Evolutionary conservation across 2,113 vertebrate species (phyloP), one percentile per base, ranked within the genome.

Genomic region (Triplophysa siluroides): DNA sequence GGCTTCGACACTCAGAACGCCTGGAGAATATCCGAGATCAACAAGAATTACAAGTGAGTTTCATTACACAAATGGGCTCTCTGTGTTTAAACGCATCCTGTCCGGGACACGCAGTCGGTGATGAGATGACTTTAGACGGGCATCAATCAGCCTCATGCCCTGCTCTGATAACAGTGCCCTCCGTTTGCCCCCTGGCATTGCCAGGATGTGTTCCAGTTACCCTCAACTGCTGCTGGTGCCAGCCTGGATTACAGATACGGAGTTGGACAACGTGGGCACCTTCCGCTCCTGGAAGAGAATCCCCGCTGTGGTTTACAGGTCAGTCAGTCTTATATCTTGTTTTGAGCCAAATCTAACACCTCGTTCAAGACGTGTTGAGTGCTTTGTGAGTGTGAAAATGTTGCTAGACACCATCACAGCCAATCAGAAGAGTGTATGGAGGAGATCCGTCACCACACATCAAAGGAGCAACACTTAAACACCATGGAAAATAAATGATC

Each of bases 251-350:
- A 98, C 97, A 0, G 97, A 99, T 87, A 98, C 97, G 87, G 97
- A 99, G 88, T 92, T 99, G 73, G 97, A 99, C 87, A 98, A 96
- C 1, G 97, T 99, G 86, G 94, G 95, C 0, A 93, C 94, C 83
- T 99, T 99, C 90, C 94, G 97, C 19, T 97, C 97, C 81, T 98
- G 96, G 97, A 99, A 99, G 83, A 95, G 97, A 83, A 96, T 99
- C 91, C 97, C 97, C 16, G 92, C 95, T 0, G 97, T 99, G 24
- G 93, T 98, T 86, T 99, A 97, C 87, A 96, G 97, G 97, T 99
- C 78, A 87, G 93, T 83, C 50, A 56, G 12, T 24, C 75, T 33
- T 11, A 13, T 21, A 13, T 29, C 18, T 21, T 21, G 19, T 58
- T 21, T 58, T 58, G 54, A 21, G 8, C 19, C 21, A 16, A 58